These are phyloP conservation scores for Xiphophorus birchmanni DNA, from an alignment of 2,797 vertebrate genomes.

Conservation along the genomic window DNA sequence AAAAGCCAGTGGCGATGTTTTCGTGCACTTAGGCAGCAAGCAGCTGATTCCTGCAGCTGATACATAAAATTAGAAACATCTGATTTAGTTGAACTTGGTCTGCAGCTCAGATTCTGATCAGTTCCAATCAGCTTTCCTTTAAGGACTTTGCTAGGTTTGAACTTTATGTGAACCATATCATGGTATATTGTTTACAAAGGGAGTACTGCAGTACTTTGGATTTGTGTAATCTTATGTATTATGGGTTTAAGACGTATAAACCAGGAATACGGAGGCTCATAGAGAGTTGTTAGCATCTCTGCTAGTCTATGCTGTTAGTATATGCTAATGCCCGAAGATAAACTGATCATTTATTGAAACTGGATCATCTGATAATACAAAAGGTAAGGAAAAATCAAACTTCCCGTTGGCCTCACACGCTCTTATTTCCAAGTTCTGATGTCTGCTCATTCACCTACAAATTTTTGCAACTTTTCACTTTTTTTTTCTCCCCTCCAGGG, in stretches of 20 bases:
- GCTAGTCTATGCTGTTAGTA: too few species aligned
- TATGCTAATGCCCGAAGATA: not conserved
- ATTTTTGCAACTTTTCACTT: not conserved
- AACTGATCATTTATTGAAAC: not conserved
- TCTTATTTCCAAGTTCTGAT: not conserved
- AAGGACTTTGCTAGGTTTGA: not conserved
- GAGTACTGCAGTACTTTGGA: not conserved
- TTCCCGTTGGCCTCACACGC: not conserved
- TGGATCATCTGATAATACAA: not conserved
- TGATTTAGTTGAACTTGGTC: slow-evolving; percentile 3
- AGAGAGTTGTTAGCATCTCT: not conserved
- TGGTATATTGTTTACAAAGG: not conserved
- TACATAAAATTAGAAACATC: not conserved
- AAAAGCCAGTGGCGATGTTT: not conserved
- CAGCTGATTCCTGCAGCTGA: not conserved
- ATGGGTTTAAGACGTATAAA: not conserved
- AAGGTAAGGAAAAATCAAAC: not conserved
- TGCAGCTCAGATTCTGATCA: not conserved
- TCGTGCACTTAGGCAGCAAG: not conserved
- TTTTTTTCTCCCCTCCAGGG: not conserved
- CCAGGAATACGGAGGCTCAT: not conserved
- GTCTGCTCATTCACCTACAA: not conserved
- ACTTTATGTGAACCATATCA: not conserved
- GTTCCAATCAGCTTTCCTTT: not conserved
- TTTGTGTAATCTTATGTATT: not conserved